phyloP scores from a whole-genome alignment of 2,113 vertebrate genomes.

The Sphaerodactylus townsendi region DNA sequence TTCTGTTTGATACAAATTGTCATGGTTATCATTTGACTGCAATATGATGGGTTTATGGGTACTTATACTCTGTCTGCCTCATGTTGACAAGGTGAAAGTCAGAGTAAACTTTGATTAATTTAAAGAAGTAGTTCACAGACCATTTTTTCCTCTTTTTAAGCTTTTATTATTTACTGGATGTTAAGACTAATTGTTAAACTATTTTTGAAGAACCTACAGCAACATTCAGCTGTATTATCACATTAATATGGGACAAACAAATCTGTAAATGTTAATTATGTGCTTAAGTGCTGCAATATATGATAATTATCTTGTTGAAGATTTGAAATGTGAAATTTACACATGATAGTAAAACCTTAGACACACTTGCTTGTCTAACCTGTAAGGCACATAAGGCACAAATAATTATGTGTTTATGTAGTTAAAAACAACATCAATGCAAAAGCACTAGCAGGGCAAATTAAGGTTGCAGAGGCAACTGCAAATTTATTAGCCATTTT shows the following conservation, averaged over 20 bases:
- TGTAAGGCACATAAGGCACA: neutral
- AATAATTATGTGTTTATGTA: neutral
- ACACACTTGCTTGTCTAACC: neutral
- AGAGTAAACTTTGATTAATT: neutral
- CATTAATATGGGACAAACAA: neutral
- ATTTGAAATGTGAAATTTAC: neutral
- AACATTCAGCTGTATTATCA: neutral
- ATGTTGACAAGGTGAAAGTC: neutral
- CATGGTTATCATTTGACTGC: neutral
- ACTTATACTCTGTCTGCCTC: neutral
- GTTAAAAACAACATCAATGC: neutral
- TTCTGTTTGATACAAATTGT: no score
- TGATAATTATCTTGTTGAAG: no score
- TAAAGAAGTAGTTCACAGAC: neutral
- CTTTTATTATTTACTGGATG: neutral
- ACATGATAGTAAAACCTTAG: neutral
- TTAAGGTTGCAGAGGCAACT: neutral
- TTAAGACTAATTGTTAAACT: neutral
- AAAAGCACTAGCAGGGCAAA: neutral
- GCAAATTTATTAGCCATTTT: neutral
- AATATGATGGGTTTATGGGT: neutral
- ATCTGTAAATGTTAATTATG: no score
- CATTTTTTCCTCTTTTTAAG: neutral
- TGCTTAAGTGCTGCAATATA: no score
- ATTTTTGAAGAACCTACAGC: neutral